Conservation (phyloP, 2,888 invertebrate genomes). For the Cheilosia impressa region DNA sequence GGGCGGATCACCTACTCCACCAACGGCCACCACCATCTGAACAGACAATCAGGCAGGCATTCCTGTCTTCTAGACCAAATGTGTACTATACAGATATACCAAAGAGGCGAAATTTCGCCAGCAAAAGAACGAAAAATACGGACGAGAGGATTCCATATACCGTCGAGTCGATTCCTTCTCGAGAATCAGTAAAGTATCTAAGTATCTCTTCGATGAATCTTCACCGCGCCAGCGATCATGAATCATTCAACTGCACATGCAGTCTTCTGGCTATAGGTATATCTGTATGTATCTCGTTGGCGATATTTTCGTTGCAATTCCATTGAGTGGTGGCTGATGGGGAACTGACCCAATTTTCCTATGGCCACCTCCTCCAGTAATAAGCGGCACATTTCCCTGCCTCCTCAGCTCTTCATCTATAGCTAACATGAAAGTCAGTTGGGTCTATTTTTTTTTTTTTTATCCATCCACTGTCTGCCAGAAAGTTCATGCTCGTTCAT, state of each 20-base stretch:
- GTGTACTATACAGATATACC: slow-evolving; percentile 26
- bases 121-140: slow-evolving; percentile 14
- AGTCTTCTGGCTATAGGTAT: slow-evolving; percentile 6
- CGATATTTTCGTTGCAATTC: slow-evolving; percentile 45
- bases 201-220: slow-evolving; percentile 73
- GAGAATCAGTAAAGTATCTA: slow-evolving; percentile 68
- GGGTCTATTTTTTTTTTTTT: slow-evolving; percentile 9
- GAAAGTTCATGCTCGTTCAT: slow-evolving; percentile 78
- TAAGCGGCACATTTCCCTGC: slow-evolving; percentile 42
- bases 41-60: slow-evolving; percentile 74
- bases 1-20: slow-evolving; percentile 48
- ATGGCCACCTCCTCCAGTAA: slow-evolving; percentile 62
- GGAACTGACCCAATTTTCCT: slow-evolving; percentile 68
- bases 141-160: slow-evolving; percentile 40
- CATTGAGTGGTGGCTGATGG: slow-evolving; percentile 34
- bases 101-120: slow-evolving; percentile 35
- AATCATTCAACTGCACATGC: slow-evolving; percentile 70
- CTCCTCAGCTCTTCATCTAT: not conserved
- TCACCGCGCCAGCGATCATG: slow-evolving; percentile 67
- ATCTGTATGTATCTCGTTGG: slow-evolving; percentile 6
- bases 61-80: slow-evolving; percentile 65
- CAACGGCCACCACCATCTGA: slow-evolving; percentile 63
- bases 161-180: slow-evolving; percentile 55
- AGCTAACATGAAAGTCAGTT: slow-evolving; percentile 3
- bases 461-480: slow-evolving; percentile 46